These are phyloP conservation scores for Tragopan temminckii DNA, from an alignment of 2,797 vertebrate genomes.

Conservation along the genomic window DNA sequence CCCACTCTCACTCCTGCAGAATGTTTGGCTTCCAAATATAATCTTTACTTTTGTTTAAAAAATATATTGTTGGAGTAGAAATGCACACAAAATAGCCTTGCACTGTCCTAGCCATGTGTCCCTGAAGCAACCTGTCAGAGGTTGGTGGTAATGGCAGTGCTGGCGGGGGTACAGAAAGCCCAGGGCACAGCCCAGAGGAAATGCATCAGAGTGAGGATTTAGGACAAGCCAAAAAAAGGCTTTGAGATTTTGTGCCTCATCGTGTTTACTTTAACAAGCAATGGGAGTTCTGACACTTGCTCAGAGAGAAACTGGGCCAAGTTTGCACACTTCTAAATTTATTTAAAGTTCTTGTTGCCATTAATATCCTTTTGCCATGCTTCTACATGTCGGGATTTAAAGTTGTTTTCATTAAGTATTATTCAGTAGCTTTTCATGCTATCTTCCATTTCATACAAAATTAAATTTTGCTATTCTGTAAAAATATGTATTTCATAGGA, in stretches of 20 bases:
- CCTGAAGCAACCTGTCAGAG: not conserved
- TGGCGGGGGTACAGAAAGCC: not conserved
- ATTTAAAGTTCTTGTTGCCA: conserved; percentile 15
- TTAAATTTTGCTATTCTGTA: not conserved
- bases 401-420: conserved; percentile 2
- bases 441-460: not conserved
- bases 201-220: not conserved
- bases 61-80: not conserved
- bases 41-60: not conserved
- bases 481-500: conserved; percentile 4
- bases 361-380: not conserved
- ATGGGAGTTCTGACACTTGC: not conserved
- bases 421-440: not conserved
- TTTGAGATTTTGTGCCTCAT: not conserved
- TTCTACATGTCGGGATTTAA: conserved; percentile 42
- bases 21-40: not conserved
- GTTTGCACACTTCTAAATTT: conserved; percentile 17
- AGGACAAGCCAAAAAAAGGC: not conserved
- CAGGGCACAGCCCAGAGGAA: not conserved
- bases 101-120: not conserved
- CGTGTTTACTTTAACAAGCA: not conserved
- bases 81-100: not conserved
- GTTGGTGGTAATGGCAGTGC: not conserved
- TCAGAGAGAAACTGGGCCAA: conserved; percentile 42
- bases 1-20: fast-evolving